These are phyloP conservation scores for Odontocolon sp. DNA, from an alignment of 2,888 invertebrate species.

Conservation along the genomic window DNA sequence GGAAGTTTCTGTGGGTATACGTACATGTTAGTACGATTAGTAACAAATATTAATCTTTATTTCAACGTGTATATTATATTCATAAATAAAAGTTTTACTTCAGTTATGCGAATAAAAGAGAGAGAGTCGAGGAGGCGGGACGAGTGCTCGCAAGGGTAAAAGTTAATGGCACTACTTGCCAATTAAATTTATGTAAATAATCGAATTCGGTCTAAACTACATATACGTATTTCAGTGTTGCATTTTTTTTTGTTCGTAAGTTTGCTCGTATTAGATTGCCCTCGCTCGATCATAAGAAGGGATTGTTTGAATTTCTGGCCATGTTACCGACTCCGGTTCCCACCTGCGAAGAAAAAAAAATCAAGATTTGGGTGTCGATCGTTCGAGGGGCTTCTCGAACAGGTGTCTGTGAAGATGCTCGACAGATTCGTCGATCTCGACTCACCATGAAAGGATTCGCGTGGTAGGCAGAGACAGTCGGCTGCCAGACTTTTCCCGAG, in stretches of 20 bases:
- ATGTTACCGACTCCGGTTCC: slow-evolving; percentile 76
- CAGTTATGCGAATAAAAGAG: slow-evolving; percentile 72
- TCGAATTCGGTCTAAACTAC: slow-evolving; percentile 73
- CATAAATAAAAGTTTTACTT: slow-evolving; percentile 79
- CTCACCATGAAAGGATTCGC: slow-evolving; percentile 81
- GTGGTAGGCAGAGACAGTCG: slow-evolving; percentile 77
- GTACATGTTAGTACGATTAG: slow-evolving; percentile 66
- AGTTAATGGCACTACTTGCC: slow-evolving; percentile 78
- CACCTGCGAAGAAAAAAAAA: slow-evolving; percentile 69
- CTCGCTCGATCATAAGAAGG: slow-evolving; percentile 83
- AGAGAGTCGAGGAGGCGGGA: slow-evolving; percentile 65
- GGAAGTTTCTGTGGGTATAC: slow-evolving; percentile 4
- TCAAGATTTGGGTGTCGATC: neutral
- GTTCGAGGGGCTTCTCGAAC: slow-evolving; percentile 1
- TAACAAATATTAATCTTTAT: slow-evolving; percentile 80
- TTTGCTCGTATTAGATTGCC: slow-evolving; percentile 66
- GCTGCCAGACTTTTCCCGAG: slow-evolving; percentile 79
- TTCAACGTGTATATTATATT: slow-evolving; percentile 78
- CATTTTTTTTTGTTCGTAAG: slow-evolving; percentile 74
- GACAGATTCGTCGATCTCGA: slow-evolving; percentile 47
- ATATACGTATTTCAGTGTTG: slow-evolving; percentile 74
- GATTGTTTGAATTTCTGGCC: slow-evolving; percentile 83
- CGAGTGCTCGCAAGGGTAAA: slow-evolving; percentile 57
- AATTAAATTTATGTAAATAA: slow-evolving; percentile 75
- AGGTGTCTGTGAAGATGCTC: neutral